Evolutionary conservation across 2,113 vertebrate genomes (phyloP), one percentile per base, ranked within the genome.

Genomic region (Hippocampus zosterae): DNA sequence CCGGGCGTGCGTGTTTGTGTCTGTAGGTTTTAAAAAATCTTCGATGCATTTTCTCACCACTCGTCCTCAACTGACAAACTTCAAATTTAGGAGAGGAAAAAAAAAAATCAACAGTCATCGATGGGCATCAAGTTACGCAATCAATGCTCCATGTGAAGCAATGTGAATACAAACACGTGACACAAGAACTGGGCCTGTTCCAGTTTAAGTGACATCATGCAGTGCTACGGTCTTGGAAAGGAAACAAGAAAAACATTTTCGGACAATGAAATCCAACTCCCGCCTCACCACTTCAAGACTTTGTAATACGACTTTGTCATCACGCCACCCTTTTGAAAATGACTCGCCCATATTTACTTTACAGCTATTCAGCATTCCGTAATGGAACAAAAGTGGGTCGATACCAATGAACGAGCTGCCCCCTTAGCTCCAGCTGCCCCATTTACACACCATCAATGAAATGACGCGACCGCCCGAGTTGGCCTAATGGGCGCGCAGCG

Each of bases 81-180:
- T 76, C 84, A 87, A 80, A 88, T 84, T 82, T 81, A 85, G 85
- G 76, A 76, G 68, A 70, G 67, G 65, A 76, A 74, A 27, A 27
- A 74, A 27, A 27, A 75, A 69, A 60, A 71, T 81, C 74, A 78
- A 72, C 67, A 52, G 33, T 37, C 29, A 10, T 27, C 23, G 25
- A 21, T 56, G 67, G 69, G 57, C 70, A 75, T 85, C 66, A 75
- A 66, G 63, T 73, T 42, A 67, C 75, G 23, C 1, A 0, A 29
- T 25, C 29, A 19, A n/a, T n/a, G n/a, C 50, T 65, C 81, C 52
- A 82, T 37, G 33, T 37, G 33, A 37, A 6, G 33, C 66, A 82
- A 76, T 78, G 37, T 70, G 52, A 66, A 25, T 2, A 13, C 55
- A 75, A 77, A 78, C 71, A 75, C 55, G 81, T 83, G n/a, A 10